These are phyloP conservation scores for Silvanus unidentatus DNA, from an alignment of 2,888 invertebrate species.

Conservation along the genomic window DNA sequence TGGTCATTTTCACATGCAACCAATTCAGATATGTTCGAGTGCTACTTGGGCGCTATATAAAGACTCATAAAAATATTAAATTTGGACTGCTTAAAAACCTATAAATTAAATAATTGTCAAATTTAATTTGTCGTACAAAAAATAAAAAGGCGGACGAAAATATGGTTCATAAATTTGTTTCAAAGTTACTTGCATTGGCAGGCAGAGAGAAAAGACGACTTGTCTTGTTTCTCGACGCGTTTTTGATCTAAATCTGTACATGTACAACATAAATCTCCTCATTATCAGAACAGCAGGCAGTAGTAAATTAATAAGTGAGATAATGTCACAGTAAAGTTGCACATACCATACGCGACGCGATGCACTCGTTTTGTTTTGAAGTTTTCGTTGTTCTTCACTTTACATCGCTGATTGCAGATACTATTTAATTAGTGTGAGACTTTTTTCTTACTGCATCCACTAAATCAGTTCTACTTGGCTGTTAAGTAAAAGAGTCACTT, in stretches of 20 bases:
- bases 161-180: too few species aligned
- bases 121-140: too few species aligned
- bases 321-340: constrained; percentile 13
- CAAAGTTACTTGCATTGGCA: too few species aligned
- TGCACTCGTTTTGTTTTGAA: constrained; percentile 4
- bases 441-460: constrained; percentile 12
- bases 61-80: too few species aligned
- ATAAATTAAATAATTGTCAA: too few species aligned
- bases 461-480: not conserved
- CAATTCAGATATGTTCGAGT: too few species aligned
- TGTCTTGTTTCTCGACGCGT: too few species aligned
- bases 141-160: too few species aligned
- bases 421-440: constrained; percentile 24
- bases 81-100: too few species aligned
- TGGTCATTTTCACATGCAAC: too few species aligned
- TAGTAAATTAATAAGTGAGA: constrained; percentile 25
- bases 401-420: constrained; percentile 22
- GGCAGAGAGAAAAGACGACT: too few species aligned
- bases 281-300: constrained; percentile 18
- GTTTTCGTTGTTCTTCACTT: constrained; percentile 7
- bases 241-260: constrained; percentile 15
- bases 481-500: not conserved
- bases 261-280: constrained; percentile 20
- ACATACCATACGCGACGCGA: not conserved
- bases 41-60: too few species aligned